These are phyloP conservation scores for Ferdinandea cuprea DNA, from an alignment of 2,888 invertebrate species.

Conservation along the genomic window DNA sequence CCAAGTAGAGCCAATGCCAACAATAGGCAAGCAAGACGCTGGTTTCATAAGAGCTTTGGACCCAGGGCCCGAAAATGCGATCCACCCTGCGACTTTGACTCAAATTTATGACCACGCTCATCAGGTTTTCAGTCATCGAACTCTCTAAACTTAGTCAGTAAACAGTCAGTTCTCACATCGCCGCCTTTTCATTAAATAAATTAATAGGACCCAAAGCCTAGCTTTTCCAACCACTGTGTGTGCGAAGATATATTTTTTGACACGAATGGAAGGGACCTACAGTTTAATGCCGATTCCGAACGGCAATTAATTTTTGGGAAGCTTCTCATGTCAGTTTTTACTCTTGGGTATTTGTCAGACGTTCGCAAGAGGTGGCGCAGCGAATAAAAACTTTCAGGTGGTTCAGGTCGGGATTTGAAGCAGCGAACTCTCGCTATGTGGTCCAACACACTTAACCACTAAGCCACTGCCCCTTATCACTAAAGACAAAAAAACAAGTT, in stretches of 20 bases:
- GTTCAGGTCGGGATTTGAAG: no score
- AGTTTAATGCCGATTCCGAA: no score
- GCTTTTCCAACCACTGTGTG: no score
- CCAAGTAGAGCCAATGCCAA: neutral
- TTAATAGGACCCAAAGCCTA: neutral
- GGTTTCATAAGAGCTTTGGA: neutral
- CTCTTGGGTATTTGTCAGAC: no score
- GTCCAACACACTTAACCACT: neutral
- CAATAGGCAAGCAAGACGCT: neutral
- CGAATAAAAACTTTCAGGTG: no score
- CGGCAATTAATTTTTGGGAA: no score
- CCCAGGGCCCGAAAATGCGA: neutral
- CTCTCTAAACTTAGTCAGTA: slow-evolving; percentile 9
- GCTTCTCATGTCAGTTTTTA: no score
- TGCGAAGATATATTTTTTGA: no score
- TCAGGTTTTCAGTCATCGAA: neutral
- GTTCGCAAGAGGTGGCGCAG: no score
- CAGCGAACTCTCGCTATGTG: slow-evolving; percentile 4
- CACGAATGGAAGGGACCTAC: no score
- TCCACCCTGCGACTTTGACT: neutral
- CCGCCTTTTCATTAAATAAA: slow-evolving; percentile 7
- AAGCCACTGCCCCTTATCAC: slow-evolving; percentile 21
- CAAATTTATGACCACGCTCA: neutral
- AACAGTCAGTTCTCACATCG: neutral
- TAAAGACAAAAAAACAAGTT: slow-evolving; percentile 9